Base-by-base conservation (phyloP, 2,797 vertebrate genomes). In the Saxicola maurus region DNA sequence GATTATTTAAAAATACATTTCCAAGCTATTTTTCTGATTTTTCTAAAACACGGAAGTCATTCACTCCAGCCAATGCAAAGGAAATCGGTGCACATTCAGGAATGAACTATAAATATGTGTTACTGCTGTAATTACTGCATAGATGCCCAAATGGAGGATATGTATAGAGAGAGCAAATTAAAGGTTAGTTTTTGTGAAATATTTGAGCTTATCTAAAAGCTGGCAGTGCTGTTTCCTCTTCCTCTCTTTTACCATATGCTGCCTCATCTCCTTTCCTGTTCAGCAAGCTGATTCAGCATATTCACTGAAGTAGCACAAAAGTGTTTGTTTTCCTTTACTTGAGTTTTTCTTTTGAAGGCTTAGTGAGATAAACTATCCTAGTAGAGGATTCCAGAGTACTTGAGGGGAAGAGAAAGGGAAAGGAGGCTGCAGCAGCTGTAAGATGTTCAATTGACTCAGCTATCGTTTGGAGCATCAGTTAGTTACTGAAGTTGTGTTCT, bases 211-310 rank as follows among this genome's bases (percentile, higher is more conserved):
- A 82, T 59, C 42, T 87, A 57, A 84, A 78, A 88, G 57, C 82
- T 85, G 61, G 87, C 72, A 80, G 38, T 80, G 38, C 57, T 94
- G 61, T 91, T 94, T 92, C 76, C 65, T 80, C 46, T 92, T 80
- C 68, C 38, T 25, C 61, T 85, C 40, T 90, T 49, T 69, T 61
- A 43, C 78, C 79, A 67, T 91, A 57, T 80, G 89, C 65, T 87
- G 57, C 79, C 87, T 90, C 28, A 55, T 74, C 65, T 87, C 72
- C 68, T 60, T 87, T 89, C 68, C 72, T 53, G 49, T 67, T 87
- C 73, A 64, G 55, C 35, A 38, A 78, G 53, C 68, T 90, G 82
- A 89, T 77, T 89, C 72, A 90, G 46, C 61, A 57, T 46, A 60
- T 65, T 80, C 53, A 82, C 38, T 55, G 51, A 91, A 94, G 72